Evolutionary conservation across 2,113 vertebrate genomes (phyloP).

Genomic region (Axis porcinus): DNA sequence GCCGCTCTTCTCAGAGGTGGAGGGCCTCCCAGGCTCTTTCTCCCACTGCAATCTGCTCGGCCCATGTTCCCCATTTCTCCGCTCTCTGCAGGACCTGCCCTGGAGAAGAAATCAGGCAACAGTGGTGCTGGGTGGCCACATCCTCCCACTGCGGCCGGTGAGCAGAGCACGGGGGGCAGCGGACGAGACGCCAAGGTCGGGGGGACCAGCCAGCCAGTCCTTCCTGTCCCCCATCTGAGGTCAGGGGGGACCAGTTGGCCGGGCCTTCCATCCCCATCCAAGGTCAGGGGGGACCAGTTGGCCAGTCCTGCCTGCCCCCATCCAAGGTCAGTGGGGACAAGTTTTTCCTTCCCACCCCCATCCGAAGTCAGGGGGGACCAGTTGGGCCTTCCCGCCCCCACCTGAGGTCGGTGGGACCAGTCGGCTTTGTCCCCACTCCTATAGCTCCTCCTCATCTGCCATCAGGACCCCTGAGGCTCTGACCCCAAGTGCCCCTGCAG

Average conservation of each 20-base stretch:
- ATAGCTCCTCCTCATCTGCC: background rate
- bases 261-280: too few species aligned
- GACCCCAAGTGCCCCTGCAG: too few species aligned
- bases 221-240: too few species aligned
- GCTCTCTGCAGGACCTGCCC: background rate
- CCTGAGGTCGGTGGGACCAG: background rate
- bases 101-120: background rate
- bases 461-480: background rate
- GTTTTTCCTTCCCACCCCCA: too few species aligned
- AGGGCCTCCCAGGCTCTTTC: background rate
- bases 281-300: too few species aligned
- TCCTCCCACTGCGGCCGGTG: accelerated
- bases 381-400: background rate
- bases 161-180: too few species aligned
- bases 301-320: too few species aligned
- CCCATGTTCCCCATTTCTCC: accelerated
- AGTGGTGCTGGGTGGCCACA: background rate
- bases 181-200: accelerated
- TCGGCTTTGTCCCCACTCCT: background rate
- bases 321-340: too few species aligned
- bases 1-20: background rate
- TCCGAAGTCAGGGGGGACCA: too few species aligned
- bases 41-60: background rate
- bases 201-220: background rate
- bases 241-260: too few species aligned